A percentile compares a stretch with the other conserved stretches of the same genome.
phyloP scores from a whole-genome alignment of 2,797 vertebrate species.

The Pangasius djambal region DNA sequence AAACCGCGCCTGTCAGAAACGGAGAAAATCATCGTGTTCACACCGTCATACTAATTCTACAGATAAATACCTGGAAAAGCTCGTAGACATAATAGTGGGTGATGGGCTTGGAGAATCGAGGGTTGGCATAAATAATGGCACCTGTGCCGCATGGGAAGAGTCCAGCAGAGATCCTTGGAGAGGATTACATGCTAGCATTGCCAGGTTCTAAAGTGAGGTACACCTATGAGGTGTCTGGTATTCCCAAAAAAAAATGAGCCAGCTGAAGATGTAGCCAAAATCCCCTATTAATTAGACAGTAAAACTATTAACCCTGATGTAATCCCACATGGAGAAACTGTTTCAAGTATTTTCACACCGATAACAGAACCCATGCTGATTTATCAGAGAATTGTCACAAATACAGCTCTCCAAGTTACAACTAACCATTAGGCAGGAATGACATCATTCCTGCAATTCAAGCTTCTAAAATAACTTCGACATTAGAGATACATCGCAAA shows the following conservation, averaged over 20 bases:
- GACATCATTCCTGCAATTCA: background rate
- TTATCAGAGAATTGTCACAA: background rate
- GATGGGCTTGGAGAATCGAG: slow-evolving; percentile 18
- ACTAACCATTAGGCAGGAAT: background rate
- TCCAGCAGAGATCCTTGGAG: slow-evolving; percentile 30
- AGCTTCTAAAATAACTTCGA: background rate
- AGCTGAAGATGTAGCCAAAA: slow-evolving; percentile 15
- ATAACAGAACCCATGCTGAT: background rate
- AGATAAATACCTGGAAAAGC: slow-evolving; percentile 30
- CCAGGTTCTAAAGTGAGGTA: background rate
- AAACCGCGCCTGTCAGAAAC: slow-evolving; percentile 1
- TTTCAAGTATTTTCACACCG: background rate
- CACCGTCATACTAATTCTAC: slow-evolving; percentile 27
- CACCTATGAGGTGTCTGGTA: background rate
- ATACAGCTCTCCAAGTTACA: background rate
- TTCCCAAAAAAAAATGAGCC: background rate
- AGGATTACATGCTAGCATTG: background rate
- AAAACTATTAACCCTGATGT: slow-evolving; percentile 19
- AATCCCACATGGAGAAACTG: background rate
- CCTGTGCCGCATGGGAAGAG: background rate
- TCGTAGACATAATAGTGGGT: background rate
- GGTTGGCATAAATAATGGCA: slow-evolving; percentile 13
- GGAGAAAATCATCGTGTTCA: slow-evolving; percentile 12
- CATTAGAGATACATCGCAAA: background rate
- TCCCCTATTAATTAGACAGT: slow-evolving; percentile 7